Evolutionary conservation across 1,140 invertebrate species (phyloP), one percentile per base, ranked within the genome.

Genomic region (Drosophila varians): DNA sequence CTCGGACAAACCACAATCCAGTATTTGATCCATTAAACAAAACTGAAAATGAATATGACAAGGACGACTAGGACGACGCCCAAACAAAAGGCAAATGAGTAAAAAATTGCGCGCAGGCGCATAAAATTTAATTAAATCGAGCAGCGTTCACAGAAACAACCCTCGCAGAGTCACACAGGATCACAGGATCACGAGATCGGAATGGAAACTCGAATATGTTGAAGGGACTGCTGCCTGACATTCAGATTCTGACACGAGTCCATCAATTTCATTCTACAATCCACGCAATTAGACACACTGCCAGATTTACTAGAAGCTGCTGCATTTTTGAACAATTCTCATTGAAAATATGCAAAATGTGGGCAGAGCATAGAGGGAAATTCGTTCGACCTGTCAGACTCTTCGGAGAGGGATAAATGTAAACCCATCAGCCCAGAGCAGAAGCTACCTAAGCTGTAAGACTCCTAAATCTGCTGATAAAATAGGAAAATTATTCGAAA

Each of bases 121-220:
- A 86, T 56, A 86, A 86, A 86, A 86, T 86, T 86, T 86, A 86
- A 86, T 86, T 86, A 86, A 86, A 82, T 58, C 82, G 58, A 87
- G 58, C 45, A 46, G 9, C 34, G 46, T 23, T 34, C 36, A 26
- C 45, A 36, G 12, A 9, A 57, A 16, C 68, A 74, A 86, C 82
- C 82, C 82, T 47, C 54, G 45, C 55, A 58, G 42, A 55, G 14
- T 12, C n/a, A n/a, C n/a, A n/a, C n/a, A n/a, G n/a, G n/a, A n/a
- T n/a, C n/a, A n/a, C n/a, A n/a, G n/a, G n/a, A n/a, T n/a, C n/a
- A n/a, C 12, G 11, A 14, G 46, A 49, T 46, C 46, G 14, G 9
- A 53, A 16, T 46, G 57, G 28, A 14, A 62, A 76, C 64, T 66
- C 62, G 66, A 52, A 47, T 21, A 31, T 0, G 9, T 31, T 38